Percentiles rank a stretch among this genome's conserved stretches.
Evolutionary conservation across 2,888 invertebrate species (phyloP).

Genomic region (Holacanthella duospinosa): DNA sequence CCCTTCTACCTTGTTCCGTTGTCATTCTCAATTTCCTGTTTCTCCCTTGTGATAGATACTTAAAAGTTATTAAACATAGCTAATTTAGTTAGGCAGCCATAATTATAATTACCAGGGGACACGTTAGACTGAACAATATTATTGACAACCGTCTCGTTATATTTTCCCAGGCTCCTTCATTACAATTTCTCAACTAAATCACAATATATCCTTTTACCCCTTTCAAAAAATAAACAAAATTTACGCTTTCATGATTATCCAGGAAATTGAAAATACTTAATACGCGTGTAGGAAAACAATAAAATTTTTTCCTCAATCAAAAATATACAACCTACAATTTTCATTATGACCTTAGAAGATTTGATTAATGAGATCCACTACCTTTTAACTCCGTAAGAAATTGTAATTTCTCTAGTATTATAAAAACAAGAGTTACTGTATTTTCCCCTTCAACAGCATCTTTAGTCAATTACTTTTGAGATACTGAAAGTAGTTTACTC

Average conservation of each 20-base stretch:
- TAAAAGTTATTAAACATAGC: background rate
- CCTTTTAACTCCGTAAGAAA: background rate
- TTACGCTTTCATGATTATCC: background rate
- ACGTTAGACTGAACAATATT: background rate
- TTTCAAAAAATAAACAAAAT: background rate
- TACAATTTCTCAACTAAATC: background rate
- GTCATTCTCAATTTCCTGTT: background rate
- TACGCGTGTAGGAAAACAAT: constrained; percentile 1
- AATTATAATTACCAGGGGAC: constrained; percentile 1
- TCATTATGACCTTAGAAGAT: background rate
- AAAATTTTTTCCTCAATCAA: background rate
- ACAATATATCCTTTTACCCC: background rate
- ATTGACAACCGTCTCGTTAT: background rate
- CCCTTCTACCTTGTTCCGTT: background rate
- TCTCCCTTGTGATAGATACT: too few species aligned
- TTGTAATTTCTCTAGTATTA: background rate
- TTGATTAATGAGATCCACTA: background rate
- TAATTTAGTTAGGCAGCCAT: background rate
- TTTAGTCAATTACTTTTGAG: background rate
- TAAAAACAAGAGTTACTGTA: background rate
- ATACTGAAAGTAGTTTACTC: background rate
- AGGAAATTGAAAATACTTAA: constrained; percentile 1
- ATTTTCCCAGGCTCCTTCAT: background rate
- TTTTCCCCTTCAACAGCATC: background rate
- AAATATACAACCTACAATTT: background rate